Evolutionary conservation across 1,140 invertebrate genomes (phyloP).

Genomic region (Papilio machaon): DNA sequence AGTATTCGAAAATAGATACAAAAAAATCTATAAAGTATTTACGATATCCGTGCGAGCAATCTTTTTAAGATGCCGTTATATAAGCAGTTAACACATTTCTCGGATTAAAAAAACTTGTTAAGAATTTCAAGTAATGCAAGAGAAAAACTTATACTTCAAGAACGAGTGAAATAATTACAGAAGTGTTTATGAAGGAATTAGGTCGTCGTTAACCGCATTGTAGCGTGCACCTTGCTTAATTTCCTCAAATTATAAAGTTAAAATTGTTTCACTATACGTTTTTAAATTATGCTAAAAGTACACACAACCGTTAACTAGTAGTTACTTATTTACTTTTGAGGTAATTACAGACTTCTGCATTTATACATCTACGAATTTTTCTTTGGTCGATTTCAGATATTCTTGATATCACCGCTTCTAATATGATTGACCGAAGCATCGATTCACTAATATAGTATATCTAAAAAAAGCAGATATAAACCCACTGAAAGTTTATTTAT

Average conservation of each 20-base stretch:
- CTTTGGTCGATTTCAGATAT: no score
- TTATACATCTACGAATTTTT: no score
- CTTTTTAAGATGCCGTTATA: conserved; percentile 11
- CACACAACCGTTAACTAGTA: not conserved
- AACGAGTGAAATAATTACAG: conserved; percentile 33
- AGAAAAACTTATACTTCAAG: conserved; percentile 29
- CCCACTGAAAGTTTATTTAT: no score
- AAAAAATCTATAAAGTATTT: not conserved
- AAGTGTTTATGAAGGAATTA: conserved; percentile 39
- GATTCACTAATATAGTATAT: no score
- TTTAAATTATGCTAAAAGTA: not conserved
- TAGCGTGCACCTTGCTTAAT: conserved; percentile 38
- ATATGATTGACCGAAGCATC: no score
- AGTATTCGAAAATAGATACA: not conserved
- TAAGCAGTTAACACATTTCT: conserved; percentile 33
- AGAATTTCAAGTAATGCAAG: conserved; percentile 20
- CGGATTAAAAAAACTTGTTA: not conserved
- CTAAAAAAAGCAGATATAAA: no score
- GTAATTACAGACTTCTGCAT: not conserved
- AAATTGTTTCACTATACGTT: not conserved
- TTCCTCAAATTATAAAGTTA: conserved; percentile 36
- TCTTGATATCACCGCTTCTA: no score
- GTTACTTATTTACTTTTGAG: not conserved
- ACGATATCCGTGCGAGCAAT: not conserved
- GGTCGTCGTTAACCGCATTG: conserved; percentile 40